Percentiles rank a stretch among this genome's conserved stretches.
phyloP scores from a whole-genome alignment of 2,113 vertebrate species.

The Hippocampus mohnikei region DNA sequence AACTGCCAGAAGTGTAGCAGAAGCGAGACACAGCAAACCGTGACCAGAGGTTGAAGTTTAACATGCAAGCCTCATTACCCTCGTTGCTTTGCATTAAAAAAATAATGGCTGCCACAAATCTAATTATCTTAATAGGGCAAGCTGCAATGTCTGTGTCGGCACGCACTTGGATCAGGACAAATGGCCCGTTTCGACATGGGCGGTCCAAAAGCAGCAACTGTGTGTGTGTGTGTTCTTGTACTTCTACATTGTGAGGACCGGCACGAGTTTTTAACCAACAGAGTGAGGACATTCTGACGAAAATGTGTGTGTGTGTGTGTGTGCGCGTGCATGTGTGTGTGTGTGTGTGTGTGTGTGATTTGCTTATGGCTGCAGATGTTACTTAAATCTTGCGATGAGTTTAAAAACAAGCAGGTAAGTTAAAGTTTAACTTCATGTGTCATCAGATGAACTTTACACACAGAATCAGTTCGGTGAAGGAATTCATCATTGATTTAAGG shows the following conservation, averaged over 20 bases:
- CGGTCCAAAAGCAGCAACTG: not conserved
- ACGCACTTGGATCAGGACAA: too few species aligned
- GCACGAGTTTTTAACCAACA: too few species aligned
- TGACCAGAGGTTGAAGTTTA: too few species aligned
- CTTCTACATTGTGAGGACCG: too few species aligned
- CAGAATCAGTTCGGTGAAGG: not conserved
- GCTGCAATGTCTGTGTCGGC: too few species aligned
- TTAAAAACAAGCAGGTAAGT: not conserved
- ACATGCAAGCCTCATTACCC: too few species aligned
- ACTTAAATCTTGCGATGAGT: not conserved
- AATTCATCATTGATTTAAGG: not conserved
- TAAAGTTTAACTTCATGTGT: constrained; percentile 27
- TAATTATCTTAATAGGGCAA: too few species aligned
- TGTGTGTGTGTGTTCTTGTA: not conserved
- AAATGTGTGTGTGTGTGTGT: not conserved
- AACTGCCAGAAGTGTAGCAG: too few species aligned
- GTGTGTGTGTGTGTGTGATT: not conserved
- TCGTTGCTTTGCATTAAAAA: too few species aligned
- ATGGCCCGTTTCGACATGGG: not conserved
- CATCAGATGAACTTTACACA: constrained; percentile 1
- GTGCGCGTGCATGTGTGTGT: not conserved
- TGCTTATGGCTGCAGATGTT: not conserved
- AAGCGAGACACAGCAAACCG: too few species aligned
- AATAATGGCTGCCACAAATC: too few species aligned
- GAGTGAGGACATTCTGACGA: too few species aligned